A percentile compares a stretch with the other conserved stretches of the same genome.
These are phyloP conservation scores for Tetragnatha versicolor DNA, from an alignment of 1,140 invertebrate genomes.

Conservation along the genomic window DNA sequence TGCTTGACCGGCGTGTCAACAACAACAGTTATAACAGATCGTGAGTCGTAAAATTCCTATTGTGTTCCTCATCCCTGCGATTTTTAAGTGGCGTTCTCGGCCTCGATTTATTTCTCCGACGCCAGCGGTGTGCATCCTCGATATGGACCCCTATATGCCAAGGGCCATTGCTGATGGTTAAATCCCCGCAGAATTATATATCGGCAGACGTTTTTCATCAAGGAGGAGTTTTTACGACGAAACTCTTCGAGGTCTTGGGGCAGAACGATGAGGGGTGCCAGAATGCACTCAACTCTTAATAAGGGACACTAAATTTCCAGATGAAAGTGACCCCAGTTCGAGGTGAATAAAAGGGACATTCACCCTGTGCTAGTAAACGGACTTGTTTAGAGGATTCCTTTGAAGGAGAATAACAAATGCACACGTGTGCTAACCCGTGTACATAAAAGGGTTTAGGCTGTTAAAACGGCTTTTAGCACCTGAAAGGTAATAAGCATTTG, in stretches of 20 bases:
- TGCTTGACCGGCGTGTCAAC: slow-evolving; percentile 38
- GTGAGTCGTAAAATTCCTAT: slow-evolving; percentile 15
- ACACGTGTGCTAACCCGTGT: too few relatives aligned
- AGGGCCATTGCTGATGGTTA: slow-evolving; percentile 5
- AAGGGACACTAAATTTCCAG: too few relatives aligned
- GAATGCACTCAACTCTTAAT: slow-evolving; percentile 9
- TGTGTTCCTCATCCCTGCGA: neutral
- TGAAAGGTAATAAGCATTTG: too few relatives aligned
- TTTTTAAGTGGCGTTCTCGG: neutral
- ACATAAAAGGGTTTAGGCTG: too few relatives aligned
- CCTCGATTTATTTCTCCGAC: neutral
- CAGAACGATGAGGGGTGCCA: slow-evolving; percentile 19
- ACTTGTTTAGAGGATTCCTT: too few relatives aligned
- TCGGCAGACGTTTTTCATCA: too few relatives aligned
- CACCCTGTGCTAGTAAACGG: too few relatives aligned
- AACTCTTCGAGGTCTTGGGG: slow-evolving; percentile 1
- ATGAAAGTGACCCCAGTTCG: too few relatives aligned
- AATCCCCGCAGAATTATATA: too few relatives aligned
- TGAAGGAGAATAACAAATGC: too few relatives aligned
- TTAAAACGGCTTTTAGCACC: too few relatives aligned
- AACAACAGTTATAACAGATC: slow-evolving; percentile 1
- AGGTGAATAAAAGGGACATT: too few relatives aligned
- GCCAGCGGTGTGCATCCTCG: neutral
- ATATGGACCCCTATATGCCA: slow-evolving; percentile 7
- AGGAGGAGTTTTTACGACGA: slow-evolving; percentile 15